Conservation (phyloP, 2,888 invertebrate species). For the Poecilus cupreus region DNA sequence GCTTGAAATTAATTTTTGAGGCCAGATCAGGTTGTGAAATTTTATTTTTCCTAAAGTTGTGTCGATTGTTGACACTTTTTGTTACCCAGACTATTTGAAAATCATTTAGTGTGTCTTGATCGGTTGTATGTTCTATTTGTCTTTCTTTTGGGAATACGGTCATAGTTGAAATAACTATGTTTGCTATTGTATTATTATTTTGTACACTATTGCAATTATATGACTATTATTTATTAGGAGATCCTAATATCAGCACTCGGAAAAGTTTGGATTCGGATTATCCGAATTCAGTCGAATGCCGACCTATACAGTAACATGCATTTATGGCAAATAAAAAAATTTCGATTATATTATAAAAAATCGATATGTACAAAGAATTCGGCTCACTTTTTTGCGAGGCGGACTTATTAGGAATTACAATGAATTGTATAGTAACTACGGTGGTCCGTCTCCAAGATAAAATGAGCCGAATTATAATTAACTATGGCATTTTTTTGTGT, state of each 20-base stretch:
- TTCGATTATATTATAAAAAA: slow-evolving; percentile 50
- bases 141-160: slow-evolving; percentile 71
- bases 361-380: slow-evolving; percentile 46
- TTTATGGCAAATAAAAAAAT: slow-evolving; percentile 45
- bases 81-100: slow-evolving; percentile 40
- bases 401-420: slow-evolving; percentile 41
- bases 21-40: slow-evolving; percentile 6
- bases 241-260: slow-evolving; percentile 54
- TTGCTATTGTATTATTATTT: slow-evolving; percentile 70
- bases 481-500: slow-evolving; percentile 57
- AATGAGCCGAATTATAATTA: slow-evolving; percentile 31
- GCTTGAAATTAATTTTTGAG: not conserved
- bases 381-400: not conserved
- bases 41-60: not conserved
- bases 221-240: slow-evolving; percentile 67
- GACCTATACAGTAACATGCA: slow-evolving; percentile 53
- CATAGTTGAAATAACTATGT: slow-evolving; percentile 60
- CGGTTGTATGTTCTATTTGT: slow-evolving; percentile 62
- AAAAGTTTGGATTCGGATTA: not conserved
- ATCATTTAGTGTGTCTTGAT: slow-evolving; percentile 54
- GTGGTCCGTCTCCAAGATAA: not conserved
- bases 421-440: slow-evolving; percentile 48
- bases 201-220: slow-evolving; percentile 69
- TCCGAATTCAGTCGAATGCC: not conserved
- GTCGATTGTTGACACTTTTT: not conserved